Evolutionary conservation across 2,113 vertebrate species (phyloP).

Genomic region (Rhinogobius similis): DNA sequence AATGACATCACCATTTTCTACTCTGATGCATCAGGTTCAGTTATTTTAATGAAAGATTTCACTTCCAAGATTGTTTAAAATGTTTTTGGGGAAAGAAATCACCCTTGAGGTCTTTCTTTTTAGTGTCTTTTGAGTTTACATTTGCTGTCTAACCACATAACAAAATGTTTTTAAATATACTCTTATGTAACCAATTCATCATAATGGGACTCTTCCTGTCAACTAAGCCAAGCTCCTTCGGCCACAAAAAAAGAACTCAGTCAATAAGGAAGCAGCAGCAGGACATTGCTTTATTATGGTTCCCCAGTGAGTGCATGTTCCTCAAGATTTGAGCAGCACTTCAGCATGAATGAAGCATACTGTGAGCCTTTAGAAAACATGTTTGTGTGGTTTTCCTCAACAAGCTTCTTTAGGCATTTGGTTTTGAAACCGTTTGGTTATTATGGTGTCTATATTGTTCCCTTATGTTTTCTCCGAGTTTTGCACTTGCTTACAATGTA

Average conservation of each 20-base stretch:
- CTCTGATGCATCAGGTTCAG: slow-evolving; percentile 3
- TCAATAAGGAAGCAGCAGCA: slow-evolving; percentile 25
- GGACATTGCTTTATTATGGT: slow-evolving; percentile 6
- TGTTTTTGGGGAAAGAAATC: not conserved
- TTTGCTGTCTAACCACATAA: slow-evolving; percentile 8
- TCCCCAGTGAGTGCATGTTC: not conserved
- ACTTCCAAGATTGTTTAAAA: not conserved
- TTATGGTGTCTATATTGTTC: not conserved
- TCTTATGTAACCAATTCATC: slow-evolving; percentile 37
- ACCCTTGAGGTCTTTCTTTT: not conserved
- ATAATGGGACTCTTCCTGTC: slow-evolving; percentile 52
- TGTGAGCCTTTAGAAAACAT: not conserved
- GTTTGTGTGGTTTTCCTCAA: not conserved
- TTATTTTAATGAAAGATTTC: not conserved
- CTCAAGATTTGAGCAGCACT: not conserved
- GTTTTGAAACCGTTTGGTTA: not conserved
- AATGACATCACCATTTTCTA: not conserved
- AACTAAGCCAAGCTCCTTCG: slow-evolving; percentile 1
- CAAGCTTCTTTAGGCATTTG: not conserved
- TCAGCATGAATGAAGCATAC: not conserved
- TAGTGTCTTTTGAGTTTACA: not conserved
- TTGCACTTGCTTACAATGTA: not conserved
- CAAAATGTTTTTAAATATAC: slow-evolving; percentile 26
- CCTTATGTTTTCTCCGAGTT: not conserved
- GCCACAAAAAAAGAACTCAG: slow-evolving; percentile 44